These are phyloP conservation scores for Pogonophryne albipinna DNA, from an alignment of 2,797 vertebrate genomes.

Conservation along the genomic window DNA sequence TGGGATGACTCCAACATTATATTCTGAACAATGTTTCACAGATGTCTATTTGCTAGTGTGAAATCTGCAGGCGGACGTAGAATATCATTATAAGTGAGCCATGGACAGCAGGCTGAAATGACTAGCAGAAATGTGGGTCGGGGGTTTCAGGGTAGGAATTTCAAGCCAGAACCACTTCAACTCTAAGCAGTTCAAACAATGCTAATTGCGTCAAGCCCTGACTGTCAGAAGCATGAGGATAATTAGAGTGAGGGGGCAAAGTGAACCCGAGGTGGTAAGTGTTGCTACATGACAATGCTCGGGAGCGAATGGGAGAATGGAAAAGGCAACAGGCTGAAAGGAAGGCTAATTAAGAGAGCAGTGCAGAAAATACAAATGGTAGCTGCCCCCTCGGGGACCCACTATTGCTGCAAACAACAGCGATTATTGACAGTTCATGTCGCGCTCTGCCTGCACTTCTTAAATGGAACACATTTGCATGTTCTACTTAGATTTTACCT, in stretches of 20 bases:
- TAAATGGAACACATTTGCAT: slow-evolving; percentile 78
- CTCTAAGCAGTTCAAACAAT: slow-evolving; percentile 66
- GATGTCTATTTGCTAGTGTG: slow-evolving; percentile 61
- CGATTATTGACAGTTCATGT: slow-evolving; percentile 84
- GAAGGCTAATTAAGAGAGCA: slow-evolving; percentile 79
- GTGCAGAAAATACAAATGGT: slow-evolving; percentile 77
- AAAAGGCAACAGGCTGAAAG: slow-evolving; percentile 82
- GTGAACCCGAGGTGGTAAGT: slow-evolving; percentile 79
- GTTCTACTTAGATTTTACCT: slow-evolving; percentile 68
- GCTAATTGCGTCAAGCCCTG: slow-evolving; percentile 73
- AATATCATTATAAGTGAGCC: slow-evolving; percentile 73
- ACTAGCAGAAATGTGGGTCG: slow-evolving; percentile 70
- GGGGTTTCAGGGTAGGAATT: slow-evolving; percentile 67
- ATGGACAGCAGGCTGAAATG: slow-evolving; percentile 70
- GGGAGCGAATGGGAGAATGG: slow-evolving; percentile 73
- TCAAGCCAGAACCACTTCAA: slow-evolving; percentile 64
- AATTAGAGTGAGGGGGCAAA: slow-evolving; percentile 83
- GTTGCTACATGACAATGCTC: slow-evolving; percentile 79
- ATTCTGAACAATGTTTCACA: slow-evolving; percentile 60
- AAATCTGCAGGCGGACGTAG: slow-evolving; percentile 65
- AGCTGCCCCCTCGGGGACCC: slow-evolving; percentile 72
- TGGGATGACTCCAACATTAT: slow-evolving; percentile 53
- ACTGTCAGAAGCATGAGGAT: slow-evolving; percentile 80
- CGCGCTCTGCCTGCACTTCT: slow-evolving; percentile 69
- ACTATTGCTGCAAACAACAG: slow-evolving; percentile 75